These are phyloP conservation scores for Prosopocoilus inquinatus DNA, from an alignment of 2,888 invertebrate genomes.

Conservation along the genomic window DNA sequence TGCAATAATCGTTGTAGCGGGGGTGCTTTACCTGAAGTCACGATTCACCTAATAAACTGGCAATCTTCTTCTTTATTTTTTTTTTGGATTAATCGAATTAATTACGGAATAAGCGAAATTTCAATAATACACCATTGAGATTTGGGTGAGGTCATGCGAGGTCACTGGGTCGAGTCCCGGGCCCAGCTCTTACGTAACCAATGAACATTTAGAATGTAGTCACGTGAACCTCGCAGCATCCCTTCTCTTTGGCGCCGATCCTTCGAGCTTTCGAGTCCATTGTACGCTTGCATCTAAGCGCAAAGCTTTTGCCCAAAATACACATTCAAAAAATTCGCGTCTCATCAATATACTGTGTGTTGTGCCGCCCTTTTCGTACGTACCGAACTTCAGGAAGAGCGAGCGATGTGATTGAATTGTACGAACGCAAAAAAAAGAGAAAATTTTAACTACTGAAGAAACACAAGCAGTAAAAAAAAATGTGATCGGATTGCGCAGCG, in stretches of 20 bases:
- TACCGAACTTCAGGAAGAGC: constrained; percentile 6
- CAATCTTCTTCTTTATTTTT: background rate
- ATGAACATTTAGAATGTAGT: constrained; percentile 37
- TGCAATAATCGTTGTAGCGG: too few species aligned
- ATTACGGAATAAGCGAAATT: too few species aligned
- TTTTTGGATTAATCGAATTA: background rate
- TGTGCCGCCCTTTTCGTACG: background rate
- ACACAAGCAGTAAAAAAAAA: constrained; percentile 4
- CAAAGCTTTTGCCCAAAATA: constrained; percentile 25
- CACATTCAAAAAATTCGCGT: constrained; percentile 17
- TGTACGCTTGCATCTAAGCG: constrained; percentile 30
- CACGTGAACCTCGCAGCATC: constrained; percentile 50
- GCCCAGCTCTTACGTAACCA: constrained; percentile 43
- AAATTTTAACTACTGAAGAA: constrained; percentile 5
- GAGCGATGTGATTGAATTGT: background rate
- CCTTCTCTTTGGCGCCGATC: constrained; percentile 40
- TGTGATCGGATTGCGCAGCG: constrained; percentile 1
- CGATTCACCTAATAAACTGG: background rate
- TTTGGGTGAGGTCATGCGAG: constrained; percentile 47
- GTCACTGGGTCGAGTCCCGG: constrained; percentile 53
- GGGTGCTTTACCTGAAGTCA: background rate
- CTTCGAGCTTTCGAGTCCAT: constrained; percentile 29
- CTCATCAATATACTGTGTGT: constrained; percentile 12
- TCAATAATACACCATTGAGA: background rate
- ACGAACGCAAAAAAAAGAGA: constrained; percentile 1